phyloP scores from a whole-genome alignment of 2,113 vertebrate species.

The Meriones unguiculatus region DNA sequence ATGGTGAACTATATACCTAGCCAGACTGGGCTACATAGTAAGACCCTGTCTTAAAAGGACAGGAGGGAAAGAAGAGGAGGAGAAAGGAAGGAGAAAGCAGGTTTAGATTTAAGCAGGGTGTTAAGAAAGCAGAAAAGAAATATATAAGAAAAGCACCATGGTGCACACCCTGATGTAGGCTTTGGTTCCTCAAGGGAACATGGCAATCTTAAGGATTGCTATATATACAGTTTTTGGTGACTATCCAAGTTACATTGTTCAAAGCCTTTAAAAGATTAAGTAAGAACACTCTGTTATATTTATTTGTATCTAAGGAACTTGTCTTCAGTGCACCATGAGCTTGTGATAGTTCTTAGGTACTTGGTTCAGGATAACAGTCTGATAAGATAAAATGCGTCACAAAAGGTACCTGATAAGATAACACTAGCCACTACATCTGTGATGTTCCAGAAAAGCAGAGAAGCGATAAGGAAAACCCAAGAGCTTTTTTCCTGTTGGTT shows the following conservation, averaged over 20 bases:
- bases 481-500: neutral
- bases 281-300: neutral
- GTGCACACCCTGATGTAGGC: neutral
- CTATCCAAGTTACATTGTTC: neutral
- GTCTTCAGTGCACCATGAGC: neutral
- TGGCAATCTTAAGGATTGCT: neutral
- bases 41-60: neutral
- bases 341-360: neutral
- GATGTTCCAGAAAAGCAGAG: neutral
- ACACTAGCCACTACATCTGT: neutral
- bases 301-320: neutral
- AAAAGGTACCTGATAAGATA: neutral
- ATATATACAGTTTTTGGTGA: neutral
- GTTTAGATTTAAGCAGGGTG: neutral
- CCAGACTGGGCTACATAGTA: neutral
- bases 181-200: constrained; percentile 2
- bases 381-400: neutral
- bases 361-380: neutral
- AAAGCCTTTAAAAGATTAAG: neutral
- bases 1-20: neutral
- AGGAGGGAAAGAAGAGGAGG: neutral
- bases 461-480: neutral
- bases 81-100: neutral
- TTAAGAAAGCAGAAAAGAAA: neutral
- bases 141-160: neutral